Base-by-base conservation (phyloP, 2,888 invertebrate species). In the Tuberolachnus salignus region DNA sequence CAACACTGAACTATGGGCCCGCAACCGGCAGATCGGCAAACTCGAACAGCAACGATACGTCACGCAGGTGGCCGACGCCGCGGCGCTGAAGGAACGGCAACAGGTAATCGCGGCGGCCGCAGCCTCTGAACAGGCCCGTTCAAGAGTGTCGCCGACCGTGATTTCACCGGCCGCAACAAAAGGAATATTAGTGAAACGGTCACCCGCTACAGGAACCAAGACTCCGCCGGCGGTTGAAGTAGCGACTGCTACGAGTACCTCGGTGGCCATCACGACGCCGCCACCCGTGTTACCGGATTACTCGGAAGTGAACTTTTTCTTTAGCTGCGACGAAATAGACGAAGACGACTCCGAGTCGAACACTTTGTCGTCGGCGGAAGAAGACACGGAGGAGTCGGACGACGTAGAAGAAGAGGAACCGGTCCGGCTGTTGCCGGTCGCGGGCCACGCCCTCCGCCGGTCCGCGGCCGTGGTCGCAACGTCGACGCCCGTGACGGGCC, bases 231-330 rank as follows among this genome's bases (percentile, higher is more conserved):
- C 49, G 26, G 26, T 6, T 6, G 34, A n/a, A 9, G 21, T 46
- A 34, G 21, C 42, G 42, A 44, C 49, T 23, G 66, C 23, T 10
- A 11, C 34, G 34, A 6, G 34, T 34, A 34, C 53, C 51, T 23
- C 13, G 1, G 21, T 1, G 34, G 34, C 34, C 6, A 72, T 73
- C 3, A 64, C 63, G 11, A 63, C 73, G 34, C 73, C 73, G 13
- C 73, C 73, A 11, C 63, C 73, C n/a, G 73, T 74, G n/a, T 64
- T 74, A 13, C 73, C 73, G 53, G 73, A 74, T 42, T 74, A 74
- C 16, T 74, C 73, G 42, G 73, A 74, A 53, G 73, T 74, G 23
- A 74, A 74, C 21, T 74, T 74, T 42, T 73, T 73, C 44, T 74
- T 53, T 21, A 74, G 73, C 64, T 74, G 73, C 23, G 73, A 74